A percentile compares a stretch with the other conserved stretches of the same genome.
phyloP scores from a whole-genome alignment of 2,888 invertebrate species.

The Acleris cristana region DNA sequence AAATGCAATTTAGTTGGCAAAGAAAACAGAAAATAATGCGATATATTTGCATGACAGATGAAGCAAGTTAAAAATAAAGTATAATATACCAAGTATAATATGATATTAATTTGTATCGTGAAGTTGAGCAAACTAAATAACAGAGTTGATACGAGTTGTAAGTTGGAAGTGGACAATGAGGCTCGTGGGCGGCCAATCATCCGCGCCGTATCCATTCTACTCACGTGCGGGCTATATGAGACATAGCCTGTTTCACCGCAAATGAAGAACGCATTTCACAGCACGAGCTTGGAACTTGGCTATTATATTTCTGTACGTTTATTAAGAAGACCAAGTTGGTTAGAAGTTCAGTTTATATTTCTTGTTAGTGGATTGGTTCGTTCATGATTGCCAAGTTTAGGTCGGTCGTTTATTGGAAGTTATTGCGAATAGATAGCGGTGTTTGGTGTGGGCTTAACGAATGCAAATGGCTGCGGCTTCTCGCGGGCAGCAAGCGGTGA shows the following conservation, averaged over 20 bases:
- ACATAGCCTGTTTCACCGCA: slow-evolving; percentile 61
- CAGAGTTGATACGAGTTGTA: slow-evolving; percentile 28
- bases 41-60: too few species aligned
- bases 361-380: slow-evolving; percentile 26
- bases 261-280: slow-evolving; percentile 57
- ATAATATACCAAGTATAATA: too few species aligned
- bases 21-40: background rate
- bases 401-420: slow-evolving; percentile 42
- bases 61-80: background rate
- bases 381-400: slow-evolving; percentile 28
- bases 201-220: slow-evolving; percentile 50
- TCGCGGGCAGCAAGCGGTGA: slow-evolving; percentile 40
- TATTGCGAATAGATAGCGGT: slow-evolving; percentile 47
- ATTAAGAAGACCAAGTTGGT: slow-evolving; percentile 50
- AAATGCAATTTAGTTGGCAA: slow-evolving; percentile 41
- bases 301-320: slow-evolving; percentile 55
- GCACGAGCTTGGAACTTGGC: slow-evolving; percentile 22
- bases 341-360: slow-evolving; percentile 49
- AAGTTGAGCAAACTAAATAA: slow-evolving; percentile 6
- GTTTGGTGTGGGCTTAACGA: slow-evolving; percentile 51
- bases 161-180: slow-evolving; percentile 47
- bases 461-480: slow-evolving; percentile 52
- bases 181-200: slow-evolving; percentile 35
- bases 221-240: slow-evolving; percentile 72
- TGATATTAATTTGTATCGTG: background rate